These are phyloP conservation scores for Thunnus thynnus DNA, from an alignment of 2,113 vertebrate genomes.

Conservation along the genomic window DNA sequence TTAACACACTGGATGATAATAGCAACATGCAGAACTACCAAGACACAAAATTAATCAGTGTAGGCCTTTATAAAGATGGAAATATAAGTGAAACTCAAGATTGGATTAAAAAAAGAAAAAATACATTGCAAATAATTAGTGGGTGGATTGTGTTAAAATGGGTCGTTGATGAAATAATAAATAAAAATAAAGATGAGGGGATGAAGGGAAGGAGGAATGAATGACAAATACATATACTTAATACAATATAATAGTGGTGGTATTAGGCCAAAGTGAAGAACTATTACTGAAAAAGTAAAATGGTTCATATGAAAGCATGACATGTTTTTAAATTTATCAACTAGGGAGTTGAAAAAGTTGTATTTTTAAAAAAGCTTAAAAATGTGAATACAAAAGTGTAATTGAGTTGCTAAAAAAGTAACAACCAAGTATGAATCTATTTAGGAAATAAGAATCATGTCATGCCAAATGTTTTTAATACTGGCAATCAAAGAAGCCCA, in stretches of 20 bases:
- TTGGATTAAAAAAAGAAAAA: background rate
- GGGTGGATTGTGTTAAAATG: background rate
- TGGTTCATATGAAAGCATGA: background rate
- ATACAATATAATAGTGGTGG: too few relatives aligned
- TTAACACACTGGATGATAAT: too few relatives aligned
- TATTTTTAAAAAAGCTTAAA: background rate
- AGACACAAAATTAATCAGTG: background rate
- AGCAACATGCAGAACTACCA: too few relatives aligned
- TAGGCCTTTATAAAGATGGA: background rate
- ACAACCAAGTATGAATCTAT: too few relatives aligned
- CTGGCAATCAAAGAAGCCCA: too few relatives aligned
- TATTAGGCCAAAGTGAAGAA: too few relatives aligned
- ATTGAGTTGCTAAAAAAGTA: background rate
- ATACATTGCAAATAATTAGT: background rate
- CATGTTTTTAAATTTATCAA: background rate
- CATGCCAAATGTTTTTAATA: background rate
- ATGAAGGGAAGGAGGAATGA: too few relatives aligned
- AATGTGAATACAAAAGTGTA: background rate
- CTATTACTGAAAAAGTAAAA: too few relatives aligned
- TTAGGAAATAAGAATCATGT: background rate
- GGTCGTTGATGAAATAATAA: background rate
- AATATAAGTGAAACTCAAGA: background rate
- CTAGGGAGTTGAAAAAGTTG: background rate
- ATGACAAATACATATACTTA: too few relatives aligned
- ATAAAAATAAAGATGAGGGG: background rate